Evolutionary conservation across 2,888 invertebrate genomes (phyloP), one percentile per base, ranked within the genome.

Genomic region (Crematogaster levior): DNA sequence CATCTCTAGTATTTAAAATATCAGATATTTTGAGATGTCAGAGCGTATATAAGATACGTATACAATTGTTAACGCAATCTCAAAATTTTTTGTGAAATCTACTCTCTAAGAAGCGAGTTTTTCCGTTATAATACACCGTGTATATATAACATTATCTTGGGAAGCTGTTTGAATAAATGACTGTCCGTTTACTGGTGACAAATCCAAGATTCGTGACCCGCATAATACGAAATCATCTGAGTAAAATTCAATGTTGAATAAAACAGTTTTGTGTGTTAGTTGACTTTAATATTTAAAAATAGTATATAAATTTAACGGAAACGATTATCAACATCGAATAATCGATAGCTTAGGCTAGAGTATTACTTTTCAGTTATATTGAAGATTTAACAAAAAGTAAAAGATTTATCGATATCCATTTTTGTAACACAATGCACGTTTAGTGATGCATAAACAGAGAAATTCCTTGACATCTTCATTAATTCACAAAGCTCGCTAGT

Each of bases 201-300:
- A 53, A 40, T 72, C 40, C 27, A n/a, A 27, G 10, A 24, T 72
- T 9, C 56, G 40, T 56, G 56, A 72, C 6, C 6, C 18, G 12
- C 46, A 61, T 58, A 60, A 43, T 34, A 12, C 4, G 15, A 48
- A 63, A 37, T n/a, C 63, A n/a, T 18, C 1, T n/a, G 10, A 63
- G 24, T 73, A 34, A 18, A 21, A 60, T 73, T 72, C 18, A 53
- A 72, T 51, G n/a, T 7, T 30, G 10, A 40, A 1, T 73, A 21
- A 21, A 30, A 60, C 15, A 5, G 15, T 46, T 51, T n/a, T 3
- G 3, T 1, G n/a, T 15, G 30, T 6, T n/a, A 37, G 15, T 61
- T 34, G 46, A 30, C 7, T 40, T 60, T 24, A 46, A 34, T 60
- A 46, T 24, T 61, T 48, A 48, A 63, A 37, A 34, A 6, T 5